Conservation (phyloP, 1,140 invertebrate species). For the Macrocentrus cingulum region DNA sequence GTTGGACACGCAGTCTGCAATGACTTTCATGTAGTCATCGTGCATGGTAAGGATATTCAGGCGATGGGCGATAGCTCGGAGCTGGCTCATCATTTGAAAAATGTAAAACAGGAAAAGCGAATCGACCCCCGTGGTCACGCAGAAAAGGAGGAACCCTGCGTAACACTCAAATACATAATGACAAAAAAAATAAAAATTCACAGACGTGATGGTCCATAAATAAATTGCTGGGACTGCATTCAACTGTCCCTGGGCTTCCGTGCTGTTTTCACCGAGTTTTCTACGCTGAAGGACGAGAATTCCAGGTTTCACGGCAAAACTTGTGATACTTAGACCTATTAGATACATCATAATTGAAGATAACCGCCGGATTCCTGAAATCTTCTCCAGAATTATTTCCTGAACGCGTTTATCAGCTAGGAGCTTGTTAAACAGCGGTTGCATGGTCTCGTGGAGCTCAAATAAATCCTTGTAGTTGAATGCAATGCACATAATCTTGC, state of each 20-base stretch:
- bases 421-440: background rate
- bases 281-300: background rate
- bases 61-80: constrained; percentile 20
- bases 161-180: constrained; percentile 25
- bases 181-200: constrained; percentile 15
- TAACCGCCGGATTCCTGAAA: background rate
- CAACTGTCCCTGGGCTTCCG: too few relatives aligned
- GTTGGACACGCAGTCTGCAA: constrained; percentile 24
- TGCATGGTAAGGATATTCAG: constrained; percentile 25
- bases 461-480: background rate
- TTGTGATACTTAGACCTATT: too few relatives aligned
- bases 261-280: too few relatives aligned
- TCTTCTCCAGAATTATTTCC: background rate
- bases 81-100: constrained; percentile 31
- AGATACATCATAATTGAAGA: background rate
- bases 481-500: constrained; percentile 3
- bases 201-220: constrained; percentile 16
- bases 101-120: constrained; percentile 30
- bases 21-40: constrained; percentile 10
- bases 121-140: constrained; percentile 32
- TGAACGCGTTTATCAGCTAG: background rate
- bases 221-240: constrained; percentile 19
- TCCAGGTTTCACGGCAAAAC: background rate
- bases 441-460: constrained; percentile 1
- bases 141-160: constrained; percentile 12